Percentiles rank a stretch among this genome's conserved stretches.
These are phyloP conservation scores for Odontomyia ornata DNA, from an alignment of 2,888 invertebrate species.

Conservation along the genomic window DNA sequence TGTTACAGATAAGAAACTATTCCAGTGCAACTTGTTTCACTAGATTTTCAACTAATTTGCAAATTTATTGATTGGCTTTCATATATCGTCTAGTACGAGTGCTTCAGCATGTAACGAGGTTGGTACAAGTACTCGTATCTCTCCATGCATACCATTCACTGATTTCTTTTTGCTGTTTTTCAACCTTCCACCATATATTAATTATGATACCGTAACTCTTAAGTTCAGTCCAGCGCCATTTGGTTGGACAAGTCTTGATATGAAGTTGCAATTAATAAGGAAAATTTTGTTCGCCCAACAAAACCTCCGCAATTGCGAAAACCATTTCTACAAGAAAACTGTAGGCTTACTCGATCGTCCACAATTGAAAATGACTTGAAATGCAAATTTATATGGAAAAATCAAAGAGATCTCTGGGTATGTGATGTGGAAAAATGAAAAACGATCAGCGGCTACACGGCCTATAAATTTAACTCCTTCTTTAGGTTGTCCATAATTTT, in stretches of 20 bases:
- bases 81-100: background rate
- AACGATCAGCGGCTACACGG: background rate
- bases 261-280: constrained; percentile 37
- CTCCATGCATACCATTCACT: background rate
- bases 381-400: background rate
- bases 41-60: constrained; percentile 22
- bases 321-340: background rate
- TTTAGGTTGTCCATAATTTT: constrained; percentile 1
- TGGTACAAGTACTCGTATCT: no score
- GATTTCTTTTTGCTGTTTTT: background rate
- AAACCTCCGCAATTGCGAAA: background rate
- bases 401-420: background rate
- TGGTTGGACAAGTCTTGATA: constrained; percentile 5
- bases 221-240: background rate
- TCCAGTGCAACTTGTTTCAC: constrained; percentile 10
- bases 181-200: constrained; percentile 8
- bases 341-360: background rate
- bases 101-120: background rate
- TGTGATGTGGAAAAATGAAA: constrained; percentile 19
- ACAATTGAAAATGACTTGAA: constrained; percentile 21
- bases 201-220: background rate
- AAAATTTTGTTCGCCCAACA: constrained; percentile 34
- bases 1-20: background rate
- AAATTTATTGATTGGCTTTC: constrained; percentile 38
- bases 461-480: constrained; percentile 33